Conservation (phyloP, 2,113 vertebrate genomes). For the Microcebus jonahi region DNA sequence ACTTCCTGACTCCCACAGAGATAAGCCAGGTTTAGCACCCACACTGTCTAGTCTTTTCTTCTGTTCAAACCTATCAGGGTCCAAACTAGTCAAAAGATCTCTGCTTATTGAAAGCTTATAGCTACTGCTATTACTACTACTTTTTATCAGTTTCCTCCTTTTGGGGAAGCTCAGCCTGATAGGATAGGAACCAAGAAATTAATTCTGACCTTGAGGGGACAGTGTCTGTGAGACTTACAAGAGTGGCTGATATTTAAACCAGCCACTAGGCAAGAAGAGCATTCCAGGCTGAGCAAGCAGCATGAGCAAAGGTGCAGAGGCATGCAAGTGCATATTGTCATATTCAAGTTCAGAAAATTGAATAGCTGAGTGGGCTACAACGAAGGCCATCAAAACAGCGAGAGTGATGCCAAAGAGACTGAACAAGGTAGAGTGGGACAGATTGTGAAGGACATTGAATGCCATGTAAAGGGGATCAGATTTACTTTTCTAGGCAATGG, state of each 20-base stretch:
- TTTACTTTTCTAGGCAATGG: background rate
- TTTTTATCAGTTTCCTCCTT: background rate
- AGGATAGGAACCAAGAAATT: background rate
- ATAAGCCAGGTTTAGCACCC: background rate
- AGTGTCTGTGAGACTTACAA: background rate
- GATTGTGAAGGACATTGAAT: background rate
- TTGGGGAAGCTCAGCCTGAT: background rate
- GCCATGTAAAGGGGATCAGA: background rate
- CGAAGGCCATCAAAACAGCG: background rate
- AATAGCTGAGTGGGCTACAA: background rate
- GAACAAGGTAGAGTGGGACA: background rate
- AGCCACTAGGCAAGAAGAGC: background rate
- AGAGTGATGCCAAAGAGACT: background rate
- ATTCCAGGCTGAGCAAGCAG: background rate
- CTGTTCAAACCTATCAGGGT: conserved; percentile 9
- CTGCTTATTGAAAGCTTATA: background rate
- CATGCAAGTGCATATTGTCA: background rate
- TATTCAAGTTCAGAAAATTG: background rate
- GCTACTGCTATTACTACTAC: background rate
- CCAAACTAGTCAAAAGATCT: background rate
- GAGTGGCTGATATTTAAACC: background rate
- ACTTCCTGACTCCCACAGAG: background rate
- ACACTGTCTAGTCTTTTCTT: background rate
- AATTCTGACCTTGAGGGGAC: conserved; percentile 6
- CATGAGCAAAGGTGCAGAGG: background rate